phyloP scores from a whole-genome alignment of 1,140 invertebrate genomes.

The Heliconius himera region DNA sequence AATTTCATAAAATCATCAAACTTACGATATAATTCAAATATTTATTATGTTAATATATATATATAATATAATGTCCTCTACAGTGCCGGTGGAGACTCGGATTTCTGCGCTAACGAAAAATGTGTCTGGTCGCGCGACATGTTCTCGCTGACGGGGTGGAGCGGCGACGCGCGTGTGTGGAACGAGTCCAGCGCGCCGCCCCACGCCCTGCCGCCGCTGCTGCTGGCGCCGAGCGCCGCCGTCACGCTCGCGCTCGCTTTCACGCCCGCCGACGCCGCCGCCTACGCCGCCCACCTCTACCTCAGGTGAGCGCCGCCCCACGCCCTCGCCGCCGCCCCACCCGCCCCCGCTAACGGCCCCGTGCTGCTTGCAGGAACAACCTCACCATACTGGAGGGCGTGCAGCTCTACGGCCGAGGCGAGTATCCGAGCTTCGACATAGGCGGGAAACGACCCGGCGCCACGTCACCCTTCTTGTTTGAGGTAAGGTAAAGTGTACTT shows the following conservation, averaged over 20 bases:
- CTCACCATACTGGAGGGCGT: conserved; percentile 95
- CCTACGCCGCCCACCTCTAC: background rate
- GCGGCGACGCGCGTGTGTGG: conserved; percentile 88
- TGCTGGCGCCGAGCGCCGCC: conserved; percentile 52
- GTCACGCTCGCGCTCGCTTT: conserved; percentile 51
- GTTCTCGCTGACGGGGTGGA: conserved; percentile 93
- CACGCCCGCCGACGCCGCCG: conserved; percentile 32
- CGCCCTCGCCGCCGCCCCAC: no score
- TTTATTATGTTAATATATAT: no score
- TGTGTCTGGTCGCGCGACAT: conserved; percentile 91
- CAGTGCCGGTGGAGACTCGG: conserved; percentile 90
- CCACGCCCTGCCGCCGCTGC: conserved; percentile 45
- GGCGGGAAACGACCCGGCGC: conserved; percentile 94
- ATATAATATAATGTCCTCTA: conserved; percentile 66
- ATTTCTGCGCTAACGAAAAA: conserved; percentile 95
- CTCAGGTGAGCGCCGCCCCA: no score
- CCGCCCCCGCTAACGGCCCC: no score
- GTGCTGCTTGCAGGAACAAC: conserved; percentile 88
- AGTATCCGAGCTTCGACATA: conserved; percentile 93
- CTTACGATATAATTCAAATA: no score
- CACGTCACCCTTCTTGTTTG: conserved; percentile 88
- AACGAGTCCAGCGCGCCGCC: background rate
- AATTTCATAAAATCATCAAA: no score
- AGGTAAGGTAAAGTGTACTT: conserved; percentile 81
- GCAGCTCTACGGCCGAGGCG: conserved; percentile 91